A percentile compares a stretch with the other conserved stretches of the same genome.
These are phyloP conservation scores for Anseranas semipalmata DNA, from an alignment of 2,113 vertebrate genomes.

Conservation along the genomic window DNA sequence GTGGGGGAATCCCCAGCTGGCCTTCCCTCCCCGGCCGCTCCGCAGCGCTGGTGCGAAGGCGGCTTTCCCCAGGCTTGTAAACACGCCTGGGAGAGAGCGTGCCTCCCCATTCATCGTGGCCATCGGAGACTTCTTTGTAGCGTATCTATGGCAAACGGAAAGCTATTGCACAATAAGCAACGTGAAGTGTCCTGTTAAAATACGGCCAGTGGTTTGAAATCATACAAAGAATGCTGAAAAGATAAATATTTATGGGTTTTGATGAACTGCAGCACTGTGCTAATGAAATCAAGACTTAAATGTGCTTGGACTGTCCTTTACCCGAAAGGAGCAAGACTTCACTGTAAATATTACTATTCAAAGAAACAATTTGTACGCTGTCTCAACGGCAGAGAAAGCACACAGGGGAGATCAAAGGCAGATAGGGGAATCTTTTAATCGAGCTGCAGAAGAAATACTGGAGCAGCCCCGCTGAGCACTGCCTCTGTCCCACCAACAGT, in stretches of 20 bases:
- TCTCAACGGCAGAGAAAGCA: not conserved
- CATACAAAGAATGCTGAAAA: not conserved
- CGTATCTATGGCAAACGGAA: not conserved
- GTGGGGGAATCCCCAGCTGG: not conserved
- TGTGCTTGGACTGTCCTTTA: not conserved
- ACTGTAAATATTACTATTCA: not conserved
- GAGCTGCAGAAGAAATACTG: not conserved
- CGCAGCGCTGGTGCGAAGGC: not conserved
- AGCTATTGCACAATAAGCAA: not conserved
- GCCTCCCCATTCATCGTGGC: not conserved
- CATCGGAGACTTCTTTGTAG: not conserved
- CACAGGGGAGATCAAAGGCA: not conserved
- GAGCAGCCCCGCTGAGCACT: fast-evolving
- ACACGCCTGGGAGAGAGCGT: not conserved
- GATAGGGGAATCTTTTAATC: not conserved
- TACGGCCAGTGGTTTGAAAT: not conserved
- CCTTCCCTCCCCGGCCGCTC: not conserved
- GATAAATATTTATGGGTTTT: constrained; percentile 52
- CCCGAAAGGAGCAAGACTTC: not conserved
- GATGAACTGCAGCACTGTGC: constrained; percentile 31
- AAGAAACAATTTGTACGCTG: not conserved
- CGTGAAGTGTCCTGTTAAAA: not conserved
- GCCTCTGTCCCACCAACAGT: fast-evolving
- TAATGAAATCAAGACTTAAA: constrained; percentile 46
- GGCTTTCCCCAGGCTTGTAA: not conserved